A percentile compares a stretch with the other conserved stretches of the same genome.
Evolutionary conservation across 2,113 vertebrate species (phyloP).

Genomic region (Asarcornis scutulata): DNA sequence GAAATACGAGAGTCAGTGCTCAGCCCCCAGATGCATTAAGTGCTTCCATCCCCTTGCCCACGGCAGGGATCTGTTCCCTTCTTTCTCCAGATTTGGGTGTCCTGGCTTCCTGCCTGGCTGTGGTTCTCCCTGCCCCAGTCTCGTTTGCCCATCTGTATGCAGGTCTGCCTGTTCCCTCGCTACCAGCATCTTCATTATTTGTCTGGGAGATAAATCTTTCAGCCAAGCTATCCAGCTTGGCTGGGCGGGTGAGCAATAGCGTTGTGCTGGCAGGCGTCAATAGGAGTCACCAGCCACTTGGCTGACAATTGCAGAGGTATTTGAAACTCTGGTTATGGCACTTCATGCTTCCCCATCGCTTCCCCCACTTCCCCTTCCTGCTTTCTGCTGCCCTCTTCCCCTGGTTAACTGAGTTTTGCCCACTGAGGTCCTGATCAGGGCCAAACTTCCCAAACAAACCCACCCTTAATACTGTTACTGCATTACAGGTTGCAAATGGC

Average conservation of each 20-base stretch:
- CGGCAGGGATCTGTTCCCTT: background rate
- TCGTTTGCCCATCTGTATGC: background rate
- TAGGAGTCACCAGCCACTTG: background rate
- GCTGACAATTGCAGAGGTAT: background rate
- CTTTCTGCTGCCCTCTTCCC: background rate
- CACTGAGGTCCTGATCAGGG: background rate
- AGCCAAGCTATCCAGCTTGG: background rate
- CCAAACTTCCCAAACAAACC: background rate
- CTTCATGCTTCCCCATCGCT: background rate
- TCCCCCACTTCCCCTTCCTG: background rate
- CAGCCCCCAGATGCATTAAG: background rate
- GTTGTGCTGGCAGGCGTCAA: background rate
- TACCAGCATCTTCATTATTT: background rate
- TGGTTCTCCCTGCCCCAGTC: background rate
- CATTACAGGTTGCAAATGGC: background rate
- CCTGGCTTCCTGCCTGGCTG: background rate
- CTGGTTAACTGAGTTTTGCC: background rate
- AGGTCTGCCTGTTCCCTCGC: background rate
- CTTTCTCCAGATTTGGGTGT: background rate
- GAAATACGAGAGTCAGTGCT: fast-evolving
- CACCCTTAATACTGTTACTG: background rate
- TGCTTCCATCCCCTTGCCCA: fast-evolving
- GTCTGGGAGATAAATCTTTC: background rate
- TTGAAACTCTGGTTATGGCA: background rate
- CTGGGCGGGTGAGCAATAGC: fast-evolving